phyloP scores from a whole-genome alignment of 2,113 vertebrate species.

The Scatophagus argus region DNA sequence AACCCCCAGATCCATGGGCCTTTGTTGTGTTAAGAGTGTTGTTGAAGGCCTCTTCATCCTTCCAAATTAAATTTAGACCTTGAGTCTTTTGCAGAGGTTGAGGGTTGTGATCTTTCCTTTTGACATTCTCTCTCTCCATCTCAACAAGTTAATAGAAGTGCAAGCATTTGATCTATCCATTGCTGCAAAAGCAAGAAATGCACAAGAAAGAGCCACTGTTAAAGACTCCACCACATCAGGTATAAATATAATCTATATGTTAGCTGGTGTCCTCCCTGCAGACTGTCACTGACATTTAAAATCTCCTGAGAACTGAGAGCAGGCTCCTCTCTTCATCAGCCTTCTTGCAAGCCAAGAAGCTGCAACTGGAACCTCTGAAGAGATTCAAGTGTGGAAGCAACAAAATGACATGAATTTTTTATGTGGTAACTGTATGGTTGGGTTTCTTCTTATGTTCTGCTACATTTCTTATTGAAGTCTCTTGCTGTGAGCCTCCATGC shows the following conservation, averaged over 20 bases:
- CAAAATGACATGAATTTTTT: slow-evolving; percentile 62
- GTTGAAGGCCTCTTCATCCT: slow-evolving; percentile 49
- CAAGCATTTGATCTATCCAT: not conserved
- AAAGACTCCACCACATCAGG: slow-evolving; percentile 21
- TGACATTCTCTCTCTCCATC: slow-evolving; percentile 9
- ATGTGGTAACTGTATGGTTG: slow-evolving; percentile 40
- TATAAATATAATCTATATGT: slow-evolving; percentile 17
- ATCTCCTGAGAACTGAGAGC: slow-evolving; percentile 49
- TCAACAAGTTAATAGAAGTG: slow-evolving; percentile 39
- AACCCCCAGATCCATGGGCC: slow-evolving; percentile 34
- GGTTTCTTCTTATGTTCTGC: slow-evolving; percentile 38
- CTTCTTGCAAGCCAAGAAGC: slow-evolving; percentile 46
- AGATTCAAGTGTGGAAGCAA: slow-evolving; percentile 51
- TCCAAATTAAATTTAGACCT: slow-evolving; percentile 50
- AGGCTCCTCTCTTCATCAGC: slow-evolving; percentile 54
- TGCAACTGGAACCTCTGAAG: slow-evolving; percentile 24
- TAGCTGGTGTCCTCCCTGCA: slow-evolving; percentile 5
- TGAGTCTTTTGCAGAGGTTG: slow-evolving; percentile 33
- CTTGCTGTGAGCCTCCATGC: slow-evolving; percentile 23
- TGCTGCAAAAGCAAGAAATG: not conserved
- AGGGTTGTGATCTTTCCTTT: slow-evolving; percentile 32
- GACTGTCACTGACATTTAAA: slow-evolving; percentile 31
- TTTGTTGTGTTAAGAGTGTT: slow-evolving; percentile 60
- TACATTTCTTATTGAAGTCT: slow-evolving; percentile 33
- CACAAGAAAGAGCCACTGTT: slow-evolving; percentile 23